Percentiles rank a stretch among this genome's conserved stretches.
Conservation (phyloP, 2,113 vertebrate genomes). For the Myocastor coypus region DNA sequence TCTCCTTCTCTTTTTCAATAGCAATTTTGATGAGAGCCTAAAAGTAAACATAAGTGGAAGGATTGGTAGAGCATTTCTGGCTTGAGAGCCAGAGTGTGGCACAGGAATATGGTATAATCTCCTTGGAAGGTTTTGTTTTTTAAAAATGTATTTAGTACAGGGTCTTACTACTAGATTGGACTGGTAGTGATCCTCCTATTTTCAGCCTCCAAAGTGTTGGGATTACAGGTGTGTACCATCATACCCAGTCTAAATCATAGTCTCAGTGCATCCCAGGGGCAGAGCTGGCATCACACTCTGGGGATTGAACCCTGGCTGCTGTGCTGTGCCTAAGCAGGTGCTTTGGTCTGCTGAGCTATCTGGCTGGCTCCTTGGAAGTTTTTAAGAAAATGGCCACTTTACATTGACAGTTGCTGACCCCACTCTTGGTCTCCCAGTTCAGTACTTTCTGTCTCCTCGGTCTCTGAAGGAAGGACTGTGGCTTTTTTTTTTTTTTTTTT, state of each 20-base stretch:
- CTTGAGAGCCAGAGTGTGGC: neutral
- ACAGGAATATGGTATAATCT: slow-evolving; percentile 15
- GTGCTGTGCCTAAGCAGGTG: no score
- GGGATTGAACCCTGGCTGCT: no score
- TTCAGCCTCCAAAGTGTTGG: no score
- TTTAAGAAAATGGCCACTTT: slow-evolving; percentile 52
- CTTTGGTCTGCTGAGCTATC: no score
- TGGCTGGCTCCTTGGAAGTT: neutral
- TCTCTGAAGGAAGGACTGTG: neutral
- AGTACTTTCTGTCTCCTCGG: neutral
- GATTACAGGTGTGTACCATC: no score
- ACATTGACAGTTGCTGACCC: neutral
- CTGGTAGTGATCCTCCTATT: no score
- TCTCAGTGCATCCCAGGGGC: no score
- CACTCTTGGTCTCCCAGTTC: neutral
- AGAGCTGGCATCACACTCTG: no score
- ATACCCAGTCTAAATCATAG: no score
- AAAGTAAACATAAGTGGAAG: neutral
- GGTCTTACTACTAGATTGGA: no score
- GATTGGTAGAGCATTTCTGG: neutral
- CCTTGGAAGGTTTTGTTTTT: neutral
- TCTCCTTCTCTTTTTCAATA: neutral
- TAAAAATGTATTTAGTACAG: no score
- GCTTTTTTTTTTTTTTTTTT: no score
- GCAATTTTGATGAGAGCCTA: slow-evolving; percentile 15